Conservation (phyloP, 2,888 invertebrate genomes). For the Phania funesta region DNA sequence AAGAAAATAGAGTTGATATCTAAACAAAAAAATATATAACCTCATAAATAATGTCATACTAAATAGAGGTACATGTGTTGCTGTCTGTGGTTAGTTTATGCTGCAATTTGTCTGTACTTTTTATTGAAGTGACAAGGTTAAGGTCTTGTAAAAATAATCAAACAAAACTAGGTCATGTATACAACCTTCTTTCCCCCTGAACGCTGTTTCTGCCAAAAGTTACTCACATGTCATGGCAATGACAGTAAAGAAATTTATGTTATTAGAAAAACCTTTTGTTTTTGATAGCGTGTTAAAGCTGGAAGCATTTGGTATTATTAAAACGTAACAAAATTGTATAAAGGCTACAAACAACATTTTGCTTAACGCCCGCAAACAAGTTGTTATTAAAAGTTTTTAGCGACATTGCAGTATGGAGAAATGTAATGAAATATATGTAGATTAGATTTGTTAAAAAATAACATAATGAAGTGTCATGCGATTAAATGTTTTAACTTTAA, state of each 20-base stretch:
- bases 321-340: conserved; percentile 13
- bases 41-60: not conserved
- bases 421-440: no score
- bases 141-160: not conserved
- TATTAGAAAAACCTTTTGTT: not conserved
- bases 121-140: conserved; percentile 47
- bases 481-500: no score
- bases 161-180: conserved; percentile 21
- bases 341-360: not conserved
- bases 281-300: conserved; percentile 32
- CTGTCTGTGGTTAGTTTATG: not conserved
- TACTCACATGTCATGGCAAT: not conserved
- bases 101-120: conserved; percentile 27
- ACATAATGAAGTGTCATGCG: no score
- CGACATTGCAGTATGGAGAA: no score
- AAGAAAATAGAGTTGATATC: not conserved
- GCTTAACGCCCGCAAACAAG: not conserved
- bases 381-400: no score
- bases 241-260: not conserved
- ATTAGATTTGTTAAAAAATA: no score
- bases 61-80: not conserved
- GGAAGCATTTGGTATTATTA: conserved; percentile 25
- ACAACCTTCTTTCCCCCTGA: not conserved
- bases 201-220: not conserved
- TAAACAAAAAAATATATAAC: not conserved